Evolutionary conservation across 1,140 invertebrate species (phyloP).

Genomic region (Holotrichia oblita): DNA sequence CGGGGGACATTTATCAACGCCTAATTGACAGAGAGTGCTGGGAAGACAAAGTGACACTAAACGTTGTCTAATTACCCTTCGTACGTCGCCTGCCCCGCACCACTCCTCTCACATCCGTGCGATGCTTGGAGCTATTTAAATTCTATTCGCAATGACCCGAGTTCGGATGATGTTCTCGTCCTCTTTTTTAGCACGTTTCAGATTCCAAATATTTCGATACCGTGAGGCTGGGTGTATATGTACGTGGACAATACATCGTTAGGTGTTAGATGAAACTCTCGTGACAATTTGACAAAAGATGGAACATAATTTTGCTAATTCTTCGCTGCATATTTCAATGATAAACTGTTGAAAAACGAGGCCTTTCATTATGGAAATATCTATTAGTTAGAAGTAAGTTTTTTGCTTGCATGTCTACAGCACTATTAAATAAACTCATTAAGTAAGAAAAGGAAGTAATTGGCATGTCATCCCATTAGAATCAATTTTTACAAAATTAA

Average conservation of each 20-base stretch:
- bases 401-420: no score
- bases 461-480: no score
- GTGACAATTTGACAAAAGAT: neutral
- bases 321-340: neutral
- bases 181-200: neutral
- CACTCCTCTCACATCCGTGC: constrained; percentile 31
- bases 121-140: constrained; percentile 42
- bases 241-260: no score
- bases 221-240: neutral
- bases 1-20: constrained; percentile 58
- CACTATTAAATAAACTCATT: no score
- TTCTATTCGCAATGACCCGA: constrained; percentile 43
- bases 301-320: neutral
- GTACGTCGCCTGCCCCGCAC: constrained; percentile 37
- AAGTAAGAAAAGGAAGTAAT: no score
- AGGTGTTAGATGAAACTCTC: neutral
- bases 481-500: no score
- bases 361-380: neutral
- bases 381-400: no score
- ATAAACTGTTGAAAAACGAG: neutral
- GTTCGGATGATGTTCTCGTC: neutral
- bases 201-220: neutral
- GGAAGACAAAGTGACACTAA: constrained; percentile 60
- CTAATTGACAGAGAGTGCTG: constrained; percentile 58
- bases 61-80: constrained; percentile 59